These are phyloP conservation scores for Ranitomeya imitator DNA, from an alignment of 2,113 vertebrate genomes.

Conservation along the genomic window DNA sequence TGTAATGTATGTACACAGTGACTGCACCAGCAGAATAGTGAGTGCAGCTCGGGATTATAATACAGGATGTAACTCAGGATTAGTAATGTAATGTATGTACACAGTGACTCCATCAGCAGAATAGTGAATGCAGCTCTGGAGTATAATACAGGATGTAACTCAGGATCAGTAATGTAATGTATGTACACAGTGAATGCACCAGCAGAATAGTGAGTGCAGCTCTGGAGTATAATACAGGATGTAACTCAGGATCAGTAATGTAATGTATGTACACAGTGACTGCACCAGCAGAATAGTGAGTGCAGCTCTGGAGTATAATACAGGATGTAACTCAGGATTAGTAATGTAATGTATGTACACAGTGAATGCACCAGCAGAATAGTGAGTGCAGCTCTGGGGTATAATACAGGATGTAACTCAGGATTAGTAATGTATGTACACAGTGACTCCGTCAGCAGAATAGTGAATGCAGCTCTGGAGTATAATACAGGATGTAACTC, in stretches of 20 bases:
- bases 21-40: not conserved
- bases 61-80: not conserved
- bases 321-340: too few species aligned
- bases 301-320: not conserved
- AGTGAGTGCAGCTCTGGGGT: not conserved
- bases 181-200: not conserved
- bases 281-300: not conserved
- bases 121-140: not conserved
- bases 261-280: not conserved
- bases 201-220: not conserved
- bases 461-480: not conserved
- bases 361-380: not conserved
- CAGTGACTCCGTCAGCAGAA: not conserved
- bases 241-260: not conserved
- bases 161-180: too few species aligned
- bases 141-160: too few species aligned
- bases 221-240: not conserved
- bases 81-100: not conserved
- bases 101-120: not conserved
- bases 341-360: too few species aligned
- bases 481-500: too few species aligned
- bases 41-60: not conserved
- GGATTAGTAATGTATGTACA: not conserved
- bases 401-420: not conserved
- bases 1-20: too few species aligned